Conservation (phyloP, 2,888 invertebrate genomes). For the Tipula confusa region DNA sequence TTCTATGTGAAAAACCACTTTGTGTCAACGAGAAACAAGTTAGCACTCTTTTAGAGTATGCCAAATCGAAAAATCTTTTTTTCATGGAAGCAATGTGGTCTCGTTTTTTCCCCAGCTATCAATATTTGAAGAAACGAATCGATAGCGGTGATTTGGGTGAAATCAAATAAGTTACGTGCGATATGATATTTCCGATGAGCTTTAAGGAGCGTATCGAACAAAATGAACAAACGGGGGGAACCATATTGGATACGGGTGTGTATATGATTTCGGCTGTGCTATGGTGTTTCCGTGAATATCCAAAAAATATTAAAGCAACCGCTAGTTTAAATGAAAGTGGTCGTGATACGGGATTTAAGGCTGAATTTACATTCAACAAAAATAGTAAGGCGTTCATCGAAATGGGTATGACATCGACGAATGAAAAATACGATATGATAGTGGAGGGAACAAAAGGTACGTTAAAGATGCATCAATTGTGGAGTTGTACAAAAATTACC, state of each 20-base stretch:
- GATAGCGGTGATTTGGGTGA: slow-evolving; percentile 65
- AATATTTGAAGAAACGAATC: slow-evolving; percentile 63
- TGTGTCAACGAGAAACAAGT: slow-evolving; percentile 74
- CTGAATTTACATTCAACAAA: slow-evolving; percentile 44
- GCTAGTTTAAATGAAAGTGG: slow-evolving; percentile 68
- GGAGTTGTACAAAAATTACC: slow-evolving; percentile 67
- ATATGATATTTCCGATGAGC: slow-evolving; percentile 62
- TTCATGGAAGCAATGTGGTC: slow-evolving; percentile 92
- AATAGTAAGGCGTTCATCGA: slow-evolving; percentile 43
- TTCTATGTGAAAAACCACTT: slow-evolving; percentile 87
- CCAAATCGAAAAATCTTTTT: slow-evolving; percentile 68
- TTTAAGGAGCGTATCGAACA: slow-evolving; percentile 46
- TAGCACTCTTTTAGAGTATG: slow-evolving; percentile 62
- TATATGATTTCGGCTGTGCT: slow-evolving; percentile 70
- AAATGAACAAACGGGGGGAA: slow-evolving; percentile 73
- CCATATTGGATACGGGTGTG: slow-evolving; percentile 70
- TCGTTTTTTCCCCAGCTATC: slow-evolving; percentile 73
- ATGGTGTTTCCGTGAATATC: slow-evolving; percentile 65
- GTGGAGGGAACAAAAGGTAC: slow-evolving; percentile 48
- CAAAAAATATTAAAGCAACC: slow-evolving; percentile 60
- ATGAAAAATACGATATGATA: slow-evolving; percentile 34
- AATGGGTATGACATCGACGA: slow-evolving; percentile 39
- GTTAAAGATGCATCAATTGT: slow-evolving; percentile 55
- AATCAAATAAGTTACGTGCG: slow-evolving; percentile 60
- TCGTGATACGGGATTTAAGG: slow-evolving; percentile 56